A percentile compares a stretch with the other conserved stretches of the same genome.
Conservation (phyloP, 1,140 invertebrate species). For the Archivesica marissinica region DNA sequence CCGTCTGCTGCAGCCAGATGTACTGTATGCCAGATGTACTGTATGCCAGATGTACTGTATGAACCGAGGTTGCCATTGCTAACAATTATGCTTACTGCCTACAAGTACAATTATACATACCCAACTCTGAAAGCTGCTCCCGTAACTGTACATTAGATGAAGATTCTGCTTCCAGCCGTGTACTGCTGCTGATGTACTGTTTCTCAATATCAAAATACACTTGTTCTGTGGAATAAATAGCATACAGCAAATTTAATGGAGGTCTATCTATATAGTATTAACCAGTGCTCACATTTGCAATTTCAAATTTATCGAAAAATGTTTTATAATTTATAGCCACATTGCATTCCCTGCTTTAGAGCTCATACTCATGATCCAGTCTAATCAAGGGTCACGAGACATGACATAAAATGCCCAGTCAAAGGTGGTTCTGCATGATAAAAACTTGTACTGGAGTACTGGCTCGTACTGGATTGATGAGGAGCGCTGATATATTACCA, state of each 20-base stretch:
- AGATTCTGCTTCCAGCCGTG: constrained; percentile 74
- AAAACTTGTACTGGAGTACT: too few relatives aligned
- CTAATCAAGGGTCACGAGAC: too few relatives aligned
- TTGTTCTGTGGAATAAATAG: constrained; percentile 77
- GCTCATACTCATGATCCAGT: too few relatives aligned
- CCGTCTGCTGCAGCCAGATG: too few relatives aligned
- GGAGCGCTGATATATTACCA: too few relatives aligned
- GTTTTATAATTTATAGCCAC: too few relatives aligned
- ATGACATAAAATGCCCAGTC: too few relatives aligned
- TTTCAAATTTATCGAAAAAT: not conserved
- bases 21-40: too few relatives aligned
- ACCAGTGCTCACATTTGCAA: not conserved
- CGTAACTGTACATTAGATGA: constrained; percentile 63
- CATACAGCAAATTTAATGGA: not conserved
- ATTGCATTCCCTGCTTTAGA: too few relatives aligned
- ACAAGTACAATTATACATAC: constrained; percentile 62
- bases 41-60: too few relatives aligned
- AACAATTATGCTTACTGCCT: not conserved
- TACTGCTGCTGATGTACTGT: constrained; percentile 75
- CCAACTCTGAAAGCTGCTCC: constrained; percentile 68
- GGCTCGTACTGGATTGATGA: too few relatives aligned
- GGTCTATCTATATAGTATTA: not conserved
- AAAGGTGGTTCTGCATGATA: too few relatives aligned
- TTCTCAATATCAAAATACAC: constrained; percentile 83
- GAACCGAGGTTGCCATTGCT: not conserved